Evolutionary conservation across 2,113 vertebrate species (phyloP).

Genomic region (Piprites chloris): DNA sequence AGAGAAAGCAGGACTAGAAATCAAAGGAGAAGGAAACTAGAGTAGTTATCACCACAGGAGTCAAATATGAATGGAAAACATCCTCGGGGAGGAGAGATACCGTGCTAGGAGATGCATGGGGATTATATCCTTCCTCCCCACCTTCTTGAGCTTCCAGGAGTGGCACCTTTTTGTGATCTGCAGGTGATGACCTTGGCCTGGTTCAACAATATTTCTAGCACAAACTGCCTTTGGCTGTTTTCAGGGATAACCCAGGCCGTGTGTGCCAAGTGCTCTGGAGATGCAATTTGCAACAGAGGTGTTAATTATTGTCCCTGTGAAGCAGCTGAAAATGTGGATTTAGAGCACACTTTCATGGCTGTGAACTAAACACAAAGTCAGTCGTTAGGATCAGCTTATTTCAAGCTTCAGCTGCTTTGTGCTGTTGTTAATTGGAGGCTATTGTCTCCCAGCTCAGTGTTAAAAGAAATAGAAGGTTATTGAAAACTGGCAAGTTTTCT

Average conservation of each 20-base stretch:
- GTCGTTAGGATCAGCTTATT: neutral
- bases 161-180: neutral
- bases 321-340: neutral
- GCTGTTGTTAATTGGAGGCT: neutral
- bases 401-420: neutral
- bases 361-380: neutral
- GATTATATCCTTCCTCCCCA: neutral
- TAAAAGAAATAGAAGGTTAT: neutral
- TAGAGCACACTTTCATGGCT: neutral
- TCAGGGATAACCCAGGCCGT: neutral
- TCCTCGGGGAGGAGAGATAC: neutral
- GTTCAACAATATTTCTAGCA: neutral
- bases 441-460: neutral
- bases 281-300: neutral
- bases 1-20: neutral
- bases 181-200: neutral
- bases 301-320: neutral
- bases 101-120: rapidly evolving
- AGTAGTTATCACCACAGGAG: neutral
- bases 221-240: neutral
- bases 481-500: constrained; percentile 24
- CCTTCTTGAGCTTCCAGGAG: neutral
- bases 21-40: neutral
- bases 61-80: neutral
- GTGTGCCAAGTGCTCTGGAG: neutral